These are phyloP conservation scores for Listronotus bonariensis DNA, from an alignment of 1,140 invertebrate genomes.

Conservation along the genomic window DNA sequence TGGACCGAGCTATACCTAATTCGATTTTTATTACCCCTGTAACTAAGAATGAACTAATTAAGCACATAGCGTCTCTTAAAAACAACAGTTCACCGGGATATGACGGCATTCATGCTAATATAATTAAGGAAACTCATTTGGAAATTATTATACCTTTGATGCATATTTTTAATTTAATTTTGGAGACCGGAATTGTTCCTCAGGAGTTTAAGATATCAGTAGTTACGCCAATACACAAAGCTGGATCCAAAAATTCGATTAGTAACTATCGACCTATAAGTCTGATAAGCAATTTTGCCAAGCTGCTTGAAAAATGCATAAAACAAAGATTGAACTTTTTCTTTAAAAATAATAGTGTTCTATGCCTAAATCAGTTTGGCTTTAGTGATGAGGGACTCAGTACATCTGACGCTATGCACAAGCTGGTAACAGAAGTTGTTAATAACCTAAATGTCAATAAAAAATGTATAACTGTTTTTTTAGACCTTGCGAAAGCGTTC, in stretches of 20 bases:
- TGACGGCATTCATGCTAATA: not conserved
- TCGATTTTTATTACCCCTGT: too few relatives aligned
- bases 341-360: slow-evolving; percentile 21
- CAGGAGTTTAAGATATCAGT: slow-evolving; percentile 17
- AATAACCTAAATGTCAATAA: slow-evolving; percentile 12
- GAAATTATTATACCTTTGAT: slow-evolving; percentile 10
- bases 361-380: slow-evolving; percentile 27
- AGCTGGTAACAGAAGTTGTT: slow-evolving; percentile 29
- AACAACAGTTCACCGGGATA: slow-evolving; percentile 7
- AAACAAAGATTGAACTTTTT: slow-evolving; percentile 33
- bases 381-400: slow-evolving; percentile 21
- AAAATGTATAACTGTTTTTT: slow-evolving; percentile 19
- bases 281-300: slow-evolving; percentile 33
- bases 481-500: slow-evolving; percentile 26
- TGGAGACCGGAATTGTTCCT: slow-evolving; percentile 3
- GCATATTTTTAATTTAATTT: slow-evolving; percentile 19
- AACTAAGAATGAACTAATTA: too few relatives aligned
- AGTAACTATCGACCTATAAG: slow-evolving; percentile 42
- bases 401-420: slow-evolving; percentile 16
- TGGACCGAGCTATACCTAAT: too few relatives aligned
- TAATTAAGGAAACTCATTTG: slow-evolving; percentile 2
- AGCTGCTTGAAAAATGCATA: slow-evolving; percentile 41
- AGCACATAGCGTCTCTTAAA: not conserved
- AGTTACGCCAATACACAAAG: slow-evolving; percentile 24
- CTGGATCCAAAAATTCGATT: slow-evolving; percentile 4